Percentiles rank a stretch among this genome's conserved stretches.
phyloP scores from a whole-genome alignment of 2,113 vertebrate species.

The Clarias batrachus region DNA sequence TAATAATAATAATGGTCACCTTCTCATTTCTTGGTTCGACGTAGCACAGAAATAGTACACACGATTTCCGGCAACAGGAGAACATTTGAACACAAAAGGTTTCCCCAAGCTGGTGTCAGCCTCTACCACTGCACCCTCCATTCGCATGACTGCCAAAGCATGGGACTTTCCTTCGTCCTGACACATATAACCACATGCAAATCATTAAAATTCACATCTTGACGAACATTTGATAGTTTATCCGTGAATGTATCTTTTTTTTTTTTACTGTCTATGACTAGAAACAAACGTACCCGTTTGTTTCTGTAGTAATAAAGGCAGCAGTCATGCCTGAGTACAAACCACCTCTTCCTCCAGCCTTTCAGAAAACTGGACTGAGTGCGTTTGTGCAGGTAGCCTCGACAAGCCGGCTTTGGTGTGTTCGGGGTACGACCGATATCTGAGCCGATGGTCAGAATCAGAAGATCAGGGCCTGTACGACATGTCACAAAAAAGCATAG shows the following conservation, averaged over 20 bases:
- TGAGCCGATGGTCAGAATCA: constrained; percentile 84
- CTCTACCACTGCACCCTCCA: constrained; percentile 85
- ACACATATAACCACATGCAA: not conserved
- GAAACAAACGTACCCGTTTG: constrained; percentile 78
- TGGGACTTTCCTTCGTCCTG: constrained; percentile 85
- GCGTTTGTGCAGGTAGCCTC: constrained; percentile 86
- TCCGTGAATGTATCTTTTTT: too few relatives aligned
- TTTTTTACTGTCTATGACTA: not conserved
- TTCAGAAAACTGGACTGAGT: constrained; percentile 83
- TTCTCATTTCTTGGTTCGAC: constrained; percentile 91
- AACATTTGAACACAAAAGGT: constrained; percentile 86
- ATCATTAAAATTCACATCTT: not conserved
- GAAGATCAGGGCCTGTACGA: constrained; percentile 78
- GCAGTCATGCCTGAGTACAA: constrained; percentile 83
- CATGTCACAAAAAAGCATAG: not conserved
- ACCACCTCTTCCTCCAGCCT: constrained; percentile 95
- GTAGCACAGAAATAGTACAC: constrained; percentile 84
- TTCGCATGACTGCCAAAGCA: constrained; percentile 75
- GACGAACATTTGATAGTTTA: not conserved
- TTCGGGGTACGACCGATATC: constrained; percentile 84
- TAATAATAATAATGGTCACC: constrained; percentile 72
- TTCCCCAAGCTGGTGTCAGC: constrained; percentile 81
- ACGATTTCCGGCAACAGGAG: constrained; percentile 72
- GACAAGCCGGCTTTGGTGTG: constrained; percentile 80
- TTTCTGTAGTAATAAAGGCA: constrained; percentile 85